Conservation (phyloP, 2,888 invertebrate genomes). For the Polydrusus tereticollis region DNA sequence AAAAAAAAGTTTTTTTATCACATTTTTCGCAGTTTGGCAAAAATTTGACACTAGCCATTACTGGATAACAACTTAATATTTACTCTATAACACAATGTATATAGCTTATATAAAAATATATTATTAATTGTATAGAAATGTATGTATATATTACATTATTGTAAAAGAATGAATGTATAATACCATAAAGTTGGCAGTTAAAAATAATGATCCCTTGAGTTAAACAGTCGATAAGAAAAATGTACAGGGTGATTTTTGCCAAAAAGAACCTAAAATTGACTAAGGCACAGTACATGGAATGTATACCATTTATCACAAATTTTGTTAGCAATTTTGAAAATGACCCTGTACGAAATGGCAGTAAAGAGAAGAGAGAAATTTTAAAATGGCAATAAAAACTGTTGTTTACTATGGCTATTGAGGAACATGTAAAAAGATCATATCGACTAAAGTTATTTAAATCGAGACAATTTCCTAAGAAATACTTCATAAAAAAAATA, state of each 20-base stretch:
- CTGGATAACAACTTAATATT: slow-evolving; percentile 22
- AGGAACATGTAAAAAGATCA: slow-evolving; percentile 14
- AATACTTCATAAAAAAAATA: not conserved
- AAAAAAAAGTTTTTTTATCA: slow-evolving; percentile 30
- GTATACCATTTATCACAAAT: slow-evolving; percentile 25
- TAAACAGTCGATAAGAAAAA: slow-evolving; percentile 16
- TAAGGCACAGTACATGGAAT: slow-evolving; percentile 26
- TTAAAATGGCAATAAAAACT: not conserved
- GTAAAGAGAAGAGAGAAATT: slow-evolving; percentile 12
- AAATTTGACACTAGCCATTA: slow-evolving; percentile 36
- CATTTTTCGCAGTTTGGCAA: slow-evolving; percentile 31
- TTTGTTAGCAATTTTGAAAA: not conserved
- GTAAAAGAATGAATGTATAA: slow-evolving; percentile 2
- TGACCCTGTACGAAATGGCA: slow-evolving; percentile 11
- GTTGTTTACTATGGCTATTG: slow-evolving; percentile 21
- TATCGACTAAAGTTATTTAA: not conserved
- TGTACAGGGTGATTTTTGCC: not conserved
- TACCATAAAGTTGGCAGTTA: slow-evolving; percentile 32
- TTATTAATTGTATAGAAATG: slow-evolving; percentile 7
- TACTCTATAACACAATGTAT: slow-evolving; percentile 27
- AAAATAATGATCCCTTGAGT: slow-evolving; percentile 31
- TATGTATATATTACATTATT: slow-evolving; percentile 21
- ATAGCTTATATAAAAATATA: slow-evolving; percentile 19
- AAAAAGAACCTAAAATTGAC: too few species aligned
- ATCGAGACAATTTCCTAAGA: not conserved